Base-by-base conservation (phyloP, 2,888 invertebrate genomes). In the Lymantria dispar region DNA sequence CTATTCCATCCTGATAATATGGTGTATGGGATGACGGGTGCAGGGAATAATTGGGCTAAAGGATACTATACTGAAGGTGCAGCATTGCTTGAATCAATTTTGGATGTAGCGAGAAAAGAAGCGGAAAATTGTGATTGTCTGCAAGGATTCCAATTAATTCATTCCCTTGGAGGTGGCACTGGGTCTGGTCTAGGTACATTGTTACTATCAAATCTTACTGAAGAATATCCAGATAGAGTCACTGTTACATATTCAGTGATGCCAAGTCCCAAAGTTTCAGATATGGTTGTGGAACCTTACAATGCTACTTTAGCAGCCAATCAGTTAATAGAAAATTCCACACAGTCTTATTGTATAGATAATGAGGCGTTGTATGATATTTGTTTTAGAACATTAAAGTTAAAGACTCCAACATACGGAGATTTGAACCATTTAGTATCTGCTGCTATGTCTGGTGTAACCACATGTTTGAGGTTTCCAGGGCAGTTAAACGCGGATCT, bases 281-380 rank as follows among this genome's bases (percentile, higher is more conserved):
- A 95, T 78, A 95, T 95, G 0, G 95, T 95, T 0, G 87, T 87
- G 1, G 87, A 87, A 49, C 87, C 87, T 0, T 95, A 95, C 88
- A 95, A 95, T 70, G 95, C 95, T 15, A 95, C 95, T 2, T 83
- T 95, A 22, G 95, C 87, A 0, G 83, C 86, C 0, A 83, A 95
- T 69, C 95, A 95, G 68, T 80, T 96, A 15, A 94, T 95, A 1
- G 95, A 95, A 72, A 95, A 95, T 73, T 95, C 85, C 68, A 70
- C 94, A 91, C 82, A 86, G 54, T 83, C 95, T 0, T 95, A 92
- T 70, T 95, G 95, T 67, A 95, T 95, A 56, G 95, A 95, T 77
- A 95, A 95, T 72, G 95, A 95, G 79, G 95, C 95, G 14, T 85
- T 95, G 44, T 95, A 95, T 78, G 95, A 95, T 72, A 95, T 96